phyloP scores from a whole-genome alignment of 2,888 invertebrate genomes.

The Bruchidius siliquastri region DNA sequence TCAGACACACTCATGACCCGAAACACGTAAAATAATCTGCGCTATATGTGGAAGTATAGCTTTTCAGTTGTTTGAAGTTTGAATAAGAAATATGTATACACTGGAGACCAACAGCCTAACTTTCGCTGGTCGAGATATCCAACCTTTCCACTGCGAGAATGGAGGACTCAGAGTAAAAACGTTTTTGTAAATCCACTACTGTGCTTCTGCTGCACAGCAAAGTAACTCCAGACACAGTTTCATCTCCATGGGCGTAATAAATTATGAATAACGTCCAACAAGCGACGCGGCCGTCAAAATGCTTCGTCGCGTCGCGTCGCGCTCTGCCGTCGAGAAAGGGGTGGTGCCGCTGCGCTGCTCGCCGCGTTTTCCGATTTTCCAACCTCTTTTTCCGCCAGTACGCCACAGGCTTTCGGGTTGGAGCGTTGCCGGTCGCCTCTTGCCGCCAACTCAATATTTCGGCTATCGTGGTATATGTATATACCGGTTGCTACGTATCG shows the following conservation, averaged over 20 bases:
- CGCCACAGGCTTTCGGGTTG: not conserved
- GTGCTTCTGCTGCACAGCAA: not conserved
- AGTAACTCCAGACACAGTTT: not conserved
- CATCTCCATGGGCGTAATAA: not conserved
- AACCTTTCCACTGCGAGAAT: no score
- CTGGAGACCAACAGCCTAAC: no score
- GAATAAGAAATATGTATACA: no score
- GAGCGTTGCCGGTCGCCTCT: not conserved
- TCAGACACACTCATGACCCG: no score
- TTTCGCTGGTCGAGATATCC: no score
- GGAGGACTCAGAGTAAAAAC: no score
- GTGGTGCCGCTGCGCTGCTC: not conserved
- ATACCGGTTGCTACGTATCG: no score
- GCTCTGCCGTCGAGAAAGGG: not conserved
- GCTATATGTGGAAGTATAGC: no score
- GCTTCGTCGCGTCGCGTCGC: no score
- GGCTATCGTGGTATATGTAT: no score
- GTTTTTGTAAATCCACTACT: not conserved
- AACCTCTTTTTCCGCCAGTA: not conserved
- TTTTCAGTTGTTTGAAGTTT: no score
- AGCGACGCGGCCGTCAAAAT: not conserved
- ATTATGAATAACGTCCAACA: not conserved
- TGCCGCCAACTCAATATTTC: not conserved
- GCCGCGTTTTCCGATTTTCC: not conserved
- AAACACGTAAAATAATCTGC: no score